These are phyloP conservation scores for Idaea dimidiata DNA, from an alignment of 2,888 invertebrate species.

Conservation along the genomic window DNA sequence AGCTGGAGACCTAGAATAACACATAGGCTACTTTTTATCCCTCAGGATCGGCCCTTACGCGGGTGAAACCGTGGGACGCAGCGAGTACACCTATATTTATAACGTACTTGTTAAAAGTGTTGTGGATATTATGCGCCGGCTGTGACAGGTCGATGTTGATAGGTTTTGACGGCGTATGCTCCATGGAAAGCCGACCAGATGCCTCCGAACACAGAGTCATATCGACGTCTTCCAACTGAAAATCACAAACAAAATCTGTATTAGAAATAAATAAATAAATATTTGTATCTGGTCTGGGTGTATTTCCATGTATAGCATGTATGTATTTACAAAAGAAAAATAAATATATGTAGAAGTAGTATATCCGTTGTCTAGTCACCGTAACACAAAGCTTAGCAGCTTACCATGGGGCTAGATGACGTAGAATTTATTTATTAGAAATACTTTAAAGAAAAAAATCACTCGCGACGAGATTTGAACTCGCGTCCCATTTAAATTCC, in stretches of 20 bases:
- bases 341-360: too few relatives aligned
- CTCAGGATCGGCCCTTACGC: not conserved
- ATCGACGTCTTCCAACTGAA: conserved; percentile 66
- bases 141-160: conserved; percentile 76
- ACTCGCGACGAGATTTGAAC: too few relatives aligned
- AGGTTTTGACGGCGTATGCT: conserved; percentile 57
- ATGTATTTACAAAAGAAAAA: too few relatives aligned
- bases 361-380: too few relatives aligned
- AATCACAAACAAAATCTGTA: conserved; percentile 16
- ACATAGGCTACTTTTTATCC: conserved; percentile 2
- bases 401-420: too few relatives aligned
- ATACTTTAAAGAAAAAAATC: too few relatives aligned
- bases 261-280: too few relatives aligned
- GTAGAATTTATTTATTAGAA: too few relatives aligned
- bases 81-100: conserved; percentile 1
- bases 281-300: too few relatives aligned
- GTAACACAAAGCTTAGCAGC: too few relatives aligned
- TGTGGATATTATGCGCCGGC: conserved; percentile 73
- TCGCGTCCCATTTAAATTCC: too few relatives aligned
- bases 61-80: not conserved
- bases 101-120: conserved; percentile 74
- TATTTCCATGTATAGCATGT: too few relatives aligned
- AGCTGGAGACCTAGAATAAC: not conserved
- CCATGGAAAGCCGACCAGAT: conserved; percentile 52
- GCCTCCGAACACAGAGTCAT: conserved; percentile 46